Conservation (phyloP, 2,888 invertebrate genomes). For the Calliopum simillimum region DNA sequence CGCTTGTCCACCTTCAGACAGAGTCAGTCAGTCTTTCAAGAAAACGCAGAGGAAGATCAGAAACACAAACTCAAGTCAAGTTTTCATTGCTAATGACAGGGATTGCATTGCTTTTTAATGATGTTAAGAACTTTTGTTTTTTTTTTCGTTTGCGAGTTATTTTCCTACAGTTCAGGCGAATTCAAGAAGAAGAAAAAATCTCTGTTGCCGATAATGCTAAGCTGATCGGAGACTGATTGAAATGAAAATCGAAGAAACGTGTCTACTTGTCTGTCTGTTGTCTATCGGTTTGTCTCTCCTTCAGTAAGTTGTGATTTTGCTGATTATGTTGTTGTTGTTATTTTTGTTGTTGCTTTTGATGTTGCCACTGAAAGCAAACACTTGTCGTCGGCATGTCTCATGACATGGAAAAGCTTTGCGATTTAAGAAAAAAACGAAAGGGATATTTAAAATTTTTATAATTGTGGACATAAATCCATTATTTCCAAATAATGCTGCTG, state of each 20-base stretch:
- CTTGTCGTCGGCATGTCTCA: constrained; percentile 26
- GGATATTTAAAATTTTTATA: not conserved
- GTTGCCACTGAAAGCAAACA: constrained; percentile 27
- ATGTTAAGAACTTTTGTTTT: not conserved
- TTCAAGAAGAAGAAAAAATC: no score
- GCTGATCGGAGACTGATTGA: constrained; percentile 34
- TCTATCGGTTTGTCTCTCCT: constrained; percentile 5
- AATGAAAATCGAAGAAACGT: constrained; percentile 34
- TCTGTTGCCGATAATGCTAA: not conserved
- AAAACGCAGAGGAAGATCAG: no score
- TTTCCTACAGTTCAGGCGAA: no score
- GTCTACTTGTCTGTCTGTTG: constrained; percentile 19
- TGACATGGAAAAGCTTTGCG: constrained; percentile 13
- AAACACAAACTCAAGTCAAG: no score
- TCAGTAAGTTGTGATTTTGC: constrained; percentile 18
- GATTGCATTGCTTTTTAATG: constrained; percentile 34
- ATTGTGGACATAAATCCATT: no score
- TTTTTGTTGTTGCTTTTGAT: constrained; percentile 27
- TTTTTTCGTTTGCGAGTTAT: no score
- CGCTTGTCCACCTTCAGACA: no score
- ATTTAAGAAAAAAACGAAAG: constrained; percentile 29
- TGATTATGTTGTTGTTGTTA: constrained; percentile 26
- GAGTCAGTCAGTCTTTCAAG: no score
- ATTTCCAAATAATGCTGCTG: no score
- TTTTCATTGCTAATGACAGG: constrained; percentile 21